Percentiles rank a stretch among this genome's conserved stretches.
phyloP scores from a whole-genome alignment of 2,113 vertebrate species.

The Limanda limanda region DNA sequence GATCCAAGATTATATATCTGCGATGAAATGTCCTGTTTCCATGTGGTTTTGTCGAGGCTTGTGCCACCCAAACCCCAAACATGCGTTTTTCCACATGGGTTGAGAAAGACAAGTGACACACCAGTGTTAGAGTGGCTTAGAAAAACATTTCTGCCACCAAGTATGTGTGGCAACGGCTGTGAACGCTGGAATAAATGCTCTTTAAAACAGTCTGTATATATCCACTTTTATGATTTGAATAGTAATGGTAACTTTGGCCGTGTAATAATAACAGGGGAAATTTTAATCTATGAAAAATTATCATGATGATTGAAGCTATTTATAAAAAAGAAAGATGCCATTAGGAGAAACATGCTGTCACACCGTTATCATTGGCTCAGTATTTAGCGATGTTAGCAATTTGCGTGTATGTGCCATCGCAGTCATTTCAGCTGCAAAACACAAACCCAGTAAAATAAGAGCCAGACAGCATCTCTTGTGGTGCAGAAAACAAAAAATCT shows the following conservation, averaged over 20 bases:
- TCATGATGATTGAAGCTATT: conserved; percentile 16
- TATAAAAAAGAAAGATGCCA: conserved; percentile 13
- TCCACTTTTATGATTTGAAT: conserved; percentile 39
- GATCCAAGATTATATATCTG: conserved; percentile 68
- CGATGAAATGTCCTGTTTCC: conserved; percentile 71
- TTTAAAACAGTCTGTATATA: conserved; percentile 37
- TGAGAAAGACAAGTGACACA: conserved; percentile 70
- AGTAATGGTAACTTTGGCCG: conserved; percentile 12
- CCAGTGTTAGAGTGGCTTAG: conserved; percentile 45
- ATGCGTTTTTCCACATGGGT: conserved; percentile 69
- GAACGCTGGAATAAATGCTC: conserved; percentile 55
- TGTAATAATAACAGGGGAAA: conserved; percentile 3
- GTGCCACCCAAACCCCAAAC: conserved; percentile 75
- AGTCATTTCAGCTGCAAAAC: conserved; percentile 61
- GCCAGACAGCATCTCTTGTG: conserved; percentile 63
- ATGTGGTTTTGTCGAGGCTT: conserved; percentile 71
- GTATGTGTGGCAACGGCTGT: conserved; percentile 52
- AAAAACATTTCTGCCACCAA: conserved; percentile 54
- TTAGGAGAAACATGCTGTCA: conserved; percentile 18
- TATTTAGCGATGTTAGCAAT: conserved; percentile 46
- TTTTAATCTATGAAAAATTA: conserved; percentile 24
- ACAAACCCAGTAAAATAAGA: conserved; percentile 61
- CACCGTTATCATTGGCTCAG: conserved; percentile 37
- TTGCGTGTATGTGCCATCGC: conserved; percentile 53
- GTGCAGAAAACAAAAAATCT: conserved; percentile 68